A percentile compares a stretch with the other conserved stretches of the same genome.
These are phyloP conservation scores for Laspeyria flexula DNA, from an alignment of 2,888 invertebrate genomes.

Conservation along the genomic window DNA sequence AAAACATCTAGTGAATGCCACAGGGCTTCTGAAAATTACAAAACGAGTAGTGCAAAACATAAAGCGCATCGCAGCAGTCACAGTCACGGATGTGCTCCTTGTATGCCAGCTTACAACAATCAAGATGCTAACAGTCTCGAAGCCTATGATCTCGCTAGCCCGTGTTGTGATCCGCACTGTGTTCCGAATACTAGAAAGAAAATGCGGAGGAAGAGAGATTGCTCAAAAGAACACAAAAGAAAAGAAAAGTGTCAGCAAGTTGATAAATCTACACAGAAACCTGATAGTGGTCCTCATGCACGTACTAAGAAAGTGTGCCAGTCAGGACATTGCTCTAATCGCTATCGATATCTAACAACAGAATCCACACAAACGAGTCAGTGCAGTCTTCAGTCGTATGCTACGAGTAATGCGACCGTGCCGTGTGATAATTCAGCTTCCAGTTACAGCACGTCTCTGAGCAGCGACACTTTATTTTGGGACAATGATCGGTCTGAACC, in stretches of 20 bases:
- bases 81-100: slow-evolving; percentile 90
- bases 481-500: slow-evolving; percentile 85
- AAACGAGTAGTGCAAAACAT: slow-evolving; percentile 65
- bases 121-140: slow-evolving; percentile 92
- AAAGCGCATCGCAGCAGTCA: slow-evolving; percentile 72
- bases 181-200: slow-evolving; percentile 88
- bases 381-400: slow-evolving; percentile 93
- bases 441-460: slow-evolving; percentile 94
- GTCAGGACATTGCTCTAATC: slow-evolving; percentile 71
- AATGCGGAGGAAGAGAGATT: slow-evolving; percentile 84
- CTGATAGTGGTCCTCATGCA: slow-evolving; percentile 77
- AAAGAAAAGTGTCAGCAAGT: slow-evolving; percentile 86
- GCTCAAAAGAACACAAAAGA: slow-evolving; percentile 87
- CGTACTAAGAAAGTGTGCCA: slow-evolving; percentile 76
- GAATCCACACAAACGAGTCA: slow-evolving; percentile 91
- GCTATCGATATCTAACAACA: slow-evolving; percentile 88
- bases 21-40: slow-evolving; percentile 67
- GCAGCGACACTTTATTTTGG: slow-evolving; percentile 95
- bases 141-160: slow-evolving; percentile 94
- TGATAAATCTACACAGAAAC: slow-evolving; percentile 78
- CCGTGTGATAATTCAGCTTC: slow-evolving; percentile 90
- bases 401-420: slow-evolving; percentile 90
- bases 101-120: slow-evolving; percentile 87
- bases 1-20: slow-evolving; percentile 73
- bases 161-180: slow-evolving; percentile 94